Percentiles rank a stretch among this genome's conserved stretches.
Evolutionary conservation across 2,797 vertebrate genomes (phyloP).

Genomic region (Sebastes diaconus): DNA sequence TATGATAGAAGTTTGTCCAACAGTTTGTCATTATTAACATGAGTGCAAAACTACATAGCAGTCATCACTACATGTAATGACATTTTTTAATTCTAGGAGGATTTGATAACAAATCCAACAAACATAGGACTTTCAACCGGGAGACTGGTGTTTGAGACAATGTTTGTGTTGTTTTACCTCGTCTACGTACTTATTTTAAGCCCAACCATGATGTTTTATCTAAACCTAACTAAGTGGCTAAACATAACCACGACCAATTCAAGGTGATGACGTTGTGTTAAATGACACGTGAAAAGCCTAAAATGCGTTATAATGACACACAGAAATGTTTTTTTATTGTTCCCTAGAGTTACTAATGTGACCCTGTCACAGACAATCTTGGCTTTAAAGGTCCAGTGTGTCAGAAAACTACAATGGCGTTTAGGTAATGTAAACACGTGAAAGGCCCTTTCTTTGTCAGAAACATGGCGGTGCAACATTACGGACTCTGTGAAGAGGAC

Average conservation of each 20-base stretch:
- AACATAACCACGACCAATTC: no score
- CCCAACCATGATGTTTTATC: fast-evolving
- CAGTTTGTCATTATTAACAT: background rate
- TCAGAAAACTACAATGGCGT: no score
- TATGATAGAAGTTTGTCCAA: background rate
- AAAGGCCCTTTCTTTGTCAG: background rate
- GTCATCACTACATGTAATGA: fast-evolving
- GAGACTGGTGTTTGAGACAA: fast-evolving
- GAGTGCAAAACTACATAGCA: background rate
- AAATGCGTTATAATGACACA: no score
- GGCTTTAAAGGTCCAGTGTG: no score
- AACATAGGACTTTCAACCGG: no score
- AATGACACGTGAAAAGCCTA: fast-evolving
- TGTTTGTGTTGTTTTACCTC: fast-evolving
- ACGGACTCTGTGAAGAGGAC: background rate
- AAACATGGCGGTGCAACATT: background rate
- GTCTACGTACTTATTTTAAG: no score
- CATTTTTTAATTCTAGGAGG: background rate
- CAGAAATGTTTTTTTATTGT: no score
- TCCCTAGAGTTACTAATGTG: background rate
- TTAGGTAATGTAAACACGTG: fast-evolving
- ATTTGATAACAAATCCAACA: background rate
- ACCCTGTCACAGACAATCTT: background rate
- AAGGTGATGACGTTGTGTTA: no score
- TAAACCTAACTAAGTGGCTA: no score